Base-by-base conservation (phyloP, 2,888 invertebrate genomes). In the Caenorhabditis drosophilae region DNA sequence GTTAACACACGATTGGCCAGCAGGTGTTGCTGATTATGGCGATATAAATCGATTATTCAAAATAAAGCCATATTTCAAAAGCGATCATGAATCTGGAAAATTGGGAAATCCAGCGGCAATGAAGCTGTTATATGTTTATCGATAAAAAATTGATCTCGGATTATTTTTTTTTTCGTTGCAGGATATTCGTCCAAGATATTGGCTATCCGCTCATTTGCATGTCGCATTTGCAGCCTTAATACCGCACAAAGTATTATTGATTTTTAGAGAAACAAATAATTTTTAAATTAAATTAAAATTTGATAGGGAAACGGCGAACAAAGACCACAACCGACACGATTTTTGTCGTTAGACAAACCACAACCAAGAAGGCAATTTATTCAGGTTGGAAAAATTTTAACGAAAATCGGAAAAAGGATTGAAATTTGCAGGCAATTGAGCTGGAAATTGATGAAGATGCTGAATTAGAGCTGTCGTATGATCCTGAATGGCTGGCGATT, bases 121-220 rank as follows among this genome's bases (percentile, higher is more conserved):
- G 85, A 91, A 92, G 68, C 85, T 98, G 31, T 85, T 99, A n/a
- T 86, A 89, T 52, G 75, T 73, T 16, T 52, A 55, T 36, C n/a
- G n/a, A n/a, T n/a, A n/a, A n/a, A n/a, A n/a, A n/a, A n/a, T n/a
- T n/a, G n/a, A n/a, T n/a, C n/a, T n/a, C n/a, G n/a, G n/a, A n/a
- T n/a, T n/a, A n/a, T n/a, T n/a, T n/a, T n/a, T n/a, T n/a, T 23
- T 18, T 4, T 34, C 11, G 35, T 85, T 98, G 16, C 86, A 89
- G 55, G 84, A 87, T 35, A 84, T 97, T 52, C 89, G 91, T 83
- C 98, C 98, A 9, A 86, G 87, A 0, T 92, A 91, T 85, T 98
- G 97, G 96, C 98, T 98, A 86, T 87, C 95, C 9, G 98, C 95
- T 27, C 98, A 99, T 87, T 87, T 99, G 70, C 98, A 99, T 85